These are phyloP conservation scores for Drosophila mayaguana DNA, from an alignment of 2,888 invertebrate genomes.

Conservation along the genomic window DNA sequence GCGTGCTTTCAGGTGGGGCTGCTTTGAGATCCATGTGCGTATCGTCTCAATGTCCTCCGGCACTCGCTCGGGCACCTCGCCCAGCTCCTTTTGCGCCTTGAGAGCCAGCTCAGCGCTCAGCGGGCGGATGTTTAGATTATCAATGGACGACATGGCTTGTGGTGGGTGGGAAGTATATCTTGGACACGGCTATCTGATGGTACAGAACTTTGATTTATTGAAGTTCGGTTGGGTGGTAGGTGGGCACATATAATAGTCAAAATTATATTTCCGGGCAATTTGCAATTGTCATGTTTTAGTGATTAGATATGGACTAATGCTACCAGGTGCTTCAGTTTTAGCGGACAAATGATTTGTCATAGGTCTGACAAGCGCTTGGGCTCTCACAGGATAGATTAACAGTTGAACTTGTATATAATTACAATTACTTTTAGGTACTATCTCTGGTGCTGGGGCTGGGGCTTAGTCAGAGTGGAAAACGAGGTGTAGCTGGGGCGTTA, in stretches of 20 bases:
- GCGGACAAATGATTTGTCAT: slow-evolving; percentile 38
- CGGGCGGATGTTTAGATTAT: slow-evolving; percentile 71
- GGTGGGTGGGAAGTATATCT: background rate
- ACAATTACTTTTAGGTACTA: background rate
- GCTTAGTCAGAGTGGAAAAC: slow-evolving; percentile 7
- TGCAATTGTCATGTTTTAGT: slow-evolving; percentile 13
- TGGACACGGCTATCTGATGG: slow-evolving; percentile 26
- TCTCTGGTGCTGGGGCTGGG: background rate
- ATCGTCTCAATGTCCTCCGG: slow-evolving; percentile 84
- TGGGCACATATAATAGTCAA: slow-evolving; percentile 8
- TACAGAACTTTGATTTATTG: slow-evolving; percentile 61
- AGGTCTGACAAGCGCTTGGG: slow-evolving; percentile 25
- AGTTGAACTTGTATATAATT: slow-evolving; percentile 4
- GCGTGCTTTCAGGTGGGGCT: slow-evolving; percentile 85
- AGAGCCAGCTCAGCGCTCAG: slow-evolving; percentile 74
- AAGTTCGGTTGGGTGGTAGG: slow-evolving; percentile 49
- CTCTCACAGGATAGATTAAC: slow-evolving; percentile 27
- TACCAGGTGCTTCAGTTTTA: slow-evolving; percentile 22
- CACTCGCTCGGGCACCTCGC: slow-evolving; percentile 85
- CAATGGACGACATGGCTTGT: slow-evolving; percentile 49
- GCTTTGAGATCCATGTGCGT: slow-evolving; percentile 86
- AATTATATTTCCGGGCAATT: slow-evolving; percentile 47
- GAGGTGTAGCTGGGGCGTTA: slow-evolving; percentile 9
- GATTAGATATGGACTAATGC: slow-evolving; percentile 48
- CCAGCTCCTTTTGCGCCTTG: slow-evolving; percentile 85